phyloP scores from a whole-genome alignment of 2,888 invertebrate genomes.

The Drosophila pseudotalamancana region DNA sequence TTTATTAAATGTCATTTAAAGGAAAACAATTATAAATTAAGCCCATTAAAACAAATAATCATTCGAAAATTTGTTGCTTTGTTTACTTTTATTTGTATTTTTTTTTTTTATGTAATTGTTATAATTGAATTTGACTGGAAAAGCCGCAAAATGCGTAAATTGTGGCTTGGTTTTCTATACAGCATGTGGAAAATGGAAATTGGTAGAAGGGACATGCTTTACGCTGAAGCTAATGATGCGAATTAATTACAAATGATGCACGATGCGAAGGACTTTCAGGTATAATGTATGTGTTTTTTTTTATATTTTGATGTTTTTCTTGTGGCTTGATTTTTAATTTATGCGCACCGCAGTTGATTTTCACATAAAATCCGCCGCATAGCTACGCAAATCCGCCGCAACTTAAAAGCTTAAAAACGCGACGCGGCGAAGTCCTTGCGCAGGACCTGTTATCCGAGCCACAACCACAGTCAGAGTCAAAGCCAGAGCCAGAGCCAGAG shows the following conservation, averaged over 20 bases:
- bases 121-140: conserved; percentile 72
- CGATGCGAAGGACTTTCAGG: conserved; percentile 34
- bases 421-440: conserved; percentile 33
- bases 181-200: conserved; percentile 2
- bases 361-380: conserved; percentile 69
- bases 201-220: conserved; percentile 29
- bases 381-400: conserved; percentile 73
- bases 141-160: conserved; percentile 72
- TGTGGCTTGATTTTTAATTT: conserved; percentile 75
- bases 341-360: conserved; percentile 77
- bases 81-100: conserved; percentile 9
- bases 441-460: conserved; percentile 32
- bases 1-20: conserved; percentile 55
- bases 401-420: conserved; percentile 79
- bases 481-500: conserved; percentile 20
- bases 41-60: conserved; percentile 60
- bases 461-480: conserved; percentile 1
- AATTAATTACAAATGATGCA: conserved; percentile 75
- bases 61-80: conserved; percentile 39
- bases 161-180: conserved; percentile 33
- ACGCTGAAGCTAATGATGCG: conserved; percentile 65
- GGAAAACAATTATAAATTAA: conserved; percentile 61
- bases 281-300: not conserved
- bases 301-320: conserved; percentile 20
- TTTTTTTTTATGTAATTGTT: conserved; percentile 19